Evolutionary conservation across 2,797 vertebrate genomes (phyloP), one percentile per base, ranked within the genome.

Genomic region (Paramormyrops hopkinsi): DNA sequence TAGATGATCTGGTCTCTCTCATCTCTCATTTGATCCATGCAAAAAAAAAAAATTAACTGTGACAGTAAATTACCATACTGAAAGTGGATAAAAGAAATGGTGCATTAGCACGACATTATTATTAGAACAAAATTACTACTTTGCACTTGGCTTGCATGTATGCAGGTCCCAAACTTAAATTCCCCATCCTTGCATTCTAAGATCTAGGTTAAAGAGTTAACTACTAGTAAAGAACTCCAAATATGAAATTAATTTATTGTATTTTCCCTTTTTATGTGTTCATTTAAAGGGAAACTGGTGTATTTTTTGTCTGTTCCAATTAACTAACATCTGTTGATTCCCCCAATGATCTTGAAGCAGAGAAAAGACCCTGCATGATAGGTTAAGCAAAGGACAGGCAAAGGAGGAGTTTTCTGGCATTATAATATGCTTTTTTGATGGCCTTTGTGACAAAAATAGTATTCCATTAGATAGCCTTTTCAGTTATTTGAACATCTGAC

Each of bases 281-380:
- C n/a, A 76, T 76, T 41, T 37, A 76, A 17, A 19, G 69, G 69
- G 37, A 76, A 76, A 76, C 12, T 41, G 69, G 33, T 41, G 37
- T 82, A 19, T 41, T 83, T 44, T 82, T 83, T 9, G 19, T 46
- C 41, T 12, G 62, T 83, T 37, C 41, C 54, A 84, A 84, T 46
- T 33, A 41, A 65, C 88, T 89, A 85, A 29, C 53, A 85, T 84
- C 44, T 62, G 79, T 85, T 33, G 79, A 85, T 89, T 89, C 59
- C 82, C 82, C 54, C 44, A 53, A 37, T 89, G 76, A 48, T 44
- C 79, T 48, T 41, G 14, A 48, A 22, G 41, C 79, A 41, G 37
- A 83, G 79, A 22, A 41, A 44, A 17, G 41, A 46, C 12, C 44
- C 44, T 44, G 8, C 14, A 14, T 56, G 17, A 56, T n/a, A 7